phyloP scores from a whole-genome alignment of 2,113 vertebrate genomes.

The Morone saxatilis region DNA sequence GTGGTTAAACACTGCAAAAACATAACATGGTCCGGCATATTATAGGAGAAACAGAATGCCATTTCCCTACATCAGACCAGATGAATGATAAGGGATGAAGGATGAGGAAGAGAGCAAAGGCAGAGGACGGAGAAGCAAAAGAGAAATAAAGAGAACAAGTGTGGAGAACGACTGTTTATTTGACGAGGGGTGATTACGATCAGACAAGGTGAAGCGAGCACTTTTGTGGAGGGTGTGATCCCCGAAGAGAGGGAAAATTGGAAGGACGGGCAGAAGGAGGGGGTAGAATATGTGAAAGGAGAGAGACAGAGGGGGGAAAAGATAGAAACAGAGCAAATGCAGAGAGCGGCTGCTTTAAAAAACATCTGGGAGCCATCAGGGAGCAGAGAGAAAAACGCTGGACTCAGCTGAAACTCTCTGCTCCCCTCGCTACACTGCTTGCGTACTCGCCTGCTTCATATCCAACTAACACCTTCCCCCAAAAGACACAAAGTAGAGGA shows the following conservation, averaged over 20 bases:
- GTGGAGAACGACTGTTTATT: slow-evolving; percentile 70
- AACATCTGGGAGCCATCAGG: slow-evolving; percentile 85
- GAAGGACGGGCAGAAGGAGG: slow-evolving; percentile 42
- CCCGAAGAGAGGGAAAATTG: slow-evolving; percentile 52
- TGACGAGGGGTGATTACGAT: slow-evolving; percentile 67
- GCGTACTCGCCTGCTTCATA: slow-evolving; percentile 65
- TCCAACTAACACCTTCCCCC: slow-evolving; percentile 75
- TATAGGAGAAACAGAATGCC: slow-evolving; percentile 15
- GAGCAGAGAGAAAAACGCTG: slow-evolving; percentile 74
- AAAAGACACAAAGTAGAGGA: slow-evolving; percentile 56
- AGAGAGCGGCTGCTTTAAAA: slow-evolving; percentile 63
- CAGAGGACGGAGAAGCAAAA: slow-evolving; percentile 10
- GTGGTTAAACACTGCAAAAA: slow-evolving; percentile 46
- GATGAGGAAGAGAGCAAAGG: slow-evolving; percentile 22
- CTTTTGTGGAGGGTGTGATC: slow-evolving; percentile 65
- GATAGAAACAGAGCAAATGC: slow-evolving; percentile 49
- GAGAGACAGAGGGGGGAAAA: slow-evolving; percentile 7
- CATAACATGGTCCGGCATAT: slow-evolving; percentile 18
- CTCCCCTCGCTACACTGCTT: slow-evolving; percentile 49
- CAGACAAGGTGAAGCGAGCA: slow-evolving; percentile 71
- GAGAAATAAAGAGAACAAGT: slow-evolving; percentile 66
- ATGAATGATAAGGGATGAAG: slow-evolving; percentile 38
- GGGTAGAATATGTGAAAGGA: slow-evolving; percentile 33
- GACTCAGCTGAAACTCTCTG: slow-evolving; percentile 77
- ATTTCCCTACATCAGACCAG: slow-evolving; percentile 20